These are phyloP conservation scores for Phallusia fumigata DNA, from an alignment of 23 tunicate genomes.

Conservation along the genomic window DNA sequence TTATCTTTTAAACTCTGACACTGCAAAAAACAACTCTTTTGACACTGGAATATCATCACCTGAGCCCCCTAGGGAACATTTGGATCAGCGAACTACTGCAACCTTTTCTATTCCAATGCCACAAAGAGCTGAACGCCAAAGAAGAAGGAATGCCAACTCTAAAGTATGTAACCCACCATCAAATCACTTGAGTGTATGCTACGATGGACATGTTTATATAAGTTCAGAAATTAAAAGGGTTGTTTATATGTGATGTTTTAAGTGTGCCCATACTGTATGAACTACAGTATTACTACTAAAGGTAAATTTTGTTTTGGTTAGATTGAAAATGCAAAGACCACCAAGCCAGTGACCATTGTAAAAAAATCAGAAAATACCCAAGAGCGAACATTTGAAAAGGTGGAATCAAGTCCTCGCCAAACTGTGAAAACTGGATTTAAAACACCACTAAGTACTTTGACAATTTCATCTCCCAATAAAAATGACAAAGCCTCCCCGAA, in stretches of 20 bases:
- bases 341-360: neutral
- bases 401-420: conserved; percentile 33
- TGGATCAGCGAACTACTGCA: neutral
- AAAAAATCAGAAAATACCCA: neutral
- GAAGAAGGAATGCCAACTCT: conserved; percentile 5
- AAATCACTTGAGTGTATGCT: too few species aligned
- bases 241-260: too few species aligned
- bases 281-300: too few species aligned
- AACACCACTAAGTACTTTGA: neutral
- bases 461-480: neutral
- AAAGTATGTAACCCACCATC: too few species aligned
- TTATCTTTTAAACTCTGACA: conserved; percentile 26
- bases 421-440: conserved; percentile 77
- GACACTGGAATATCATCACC: neutral
- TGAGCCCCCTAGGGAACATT: neutral
- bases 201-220: too few species aligned
- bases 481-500: conserved; percentile 1
- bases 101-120: conserved; percentile 8
- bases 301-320: too few species aligned
- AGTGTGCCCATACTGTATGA: too few species aligned
- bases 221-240: too few species aligned
- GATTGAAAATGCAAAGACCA: too few species aligned
- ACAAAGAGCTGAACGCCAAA: conserved; percentile 1
- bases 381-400: conserved; percentile 27
- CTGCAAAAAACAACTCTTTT: neutral